Base-by-base conservation (phyloP, 2,797 vertebrate genomes). In the Aeoliscus strigatus region DNA sequence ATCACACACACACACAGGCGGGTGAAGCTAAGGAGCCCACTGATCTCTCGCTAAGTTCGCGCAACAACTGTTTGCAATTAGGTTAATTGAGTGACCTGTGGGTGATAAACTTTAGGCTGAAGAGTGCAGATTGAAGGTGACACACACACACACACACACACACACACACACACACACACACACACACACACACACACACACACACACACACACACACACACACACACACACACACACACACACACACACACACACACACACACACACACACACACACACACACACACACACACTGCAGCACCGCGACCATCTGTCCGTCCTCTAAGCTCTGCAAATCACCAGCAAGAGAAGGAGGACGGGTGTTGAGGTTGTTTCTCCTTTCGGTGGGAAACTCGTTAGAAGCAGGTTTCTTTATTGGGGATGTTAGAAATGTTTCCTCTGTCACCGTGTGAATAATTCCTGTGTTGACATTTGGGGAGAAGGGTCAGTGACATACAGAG, bases 51-150 rank as follows among this genome's bases (percentile, higher is more conserved):
- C 63, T 66, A 55, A 72, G 56, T 48, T 49, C 31, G 56, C 32
- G 27, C 44, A 57, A 48, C 53, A 71, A 62, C 51, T 59, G 32
- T 58, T 66, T 24, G 52, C 46, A 82, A 81, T 84, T 82, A 75
- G 76, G 72, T 70, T 82, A 79, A 84, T 80, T 68, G 55, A 58
- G 27, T 48, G 79, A 64, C 62, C 51, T 72, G 70, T 66, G 29
- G 63, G 51, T 32, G 73, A 29, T 75, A 61, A 78, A 58, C 18
- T 21, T 42, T 54, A 23, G 35, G 34, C 51, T 70, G 56, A 81
- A 79, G 23, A 41, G 48, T 46, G 54, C 48, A 47, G 72, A 74
- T 66, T 75, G 73, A 70, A 51, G 39, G 61, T 69, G 76, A 77
- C 75, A 64, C n/a, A n/a, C n/a, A n/a, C n/a, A n/a, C n/a, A n/a